Percentiles rank a stretch among this genome's conserved stretches.
Evolutionary conservation across 1,140 invertebrate species (phyloP).

Genomic region (Drosophila teissieri): DNA sequence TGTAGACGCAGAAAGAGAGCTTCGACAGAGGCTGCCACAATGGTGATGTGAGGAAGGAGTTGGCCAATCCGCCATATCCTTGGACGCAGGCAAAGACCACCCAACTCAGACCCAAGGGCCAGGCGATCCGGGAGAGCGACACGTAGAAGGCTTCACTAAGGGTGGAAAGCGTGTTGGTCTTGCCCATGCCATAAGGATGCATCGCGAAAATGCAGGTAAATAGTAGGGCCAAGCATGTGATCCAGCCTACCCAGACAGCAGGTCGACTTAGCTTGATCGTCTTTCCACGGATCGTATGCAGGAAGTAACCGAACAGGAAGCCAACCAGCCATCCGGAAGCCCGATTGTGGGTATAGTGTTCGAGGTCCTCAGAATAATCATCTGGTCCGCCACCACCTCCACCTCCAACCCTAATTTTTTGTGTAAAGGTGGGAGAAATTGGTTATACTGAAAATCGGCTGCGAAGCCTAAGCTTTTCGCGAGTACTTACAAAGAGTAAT

Average conservation of each 20-base stretch:
- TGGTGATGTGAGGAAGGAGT: conserved; percentile 84
- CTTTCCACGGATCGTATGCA: conserved; percentile 55
- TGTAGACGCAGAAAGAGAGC: conserved; percentile 85
- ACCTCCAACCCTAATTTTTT: conserved; percentile 1
- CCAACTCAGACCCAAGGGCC: conserved; percentile 88
- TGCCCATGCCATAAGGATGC: conserved; percentile 70
- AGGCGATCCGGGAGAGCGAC: conserved; percentile 86
- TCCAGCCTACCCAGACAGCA: conserved; percentile 61
- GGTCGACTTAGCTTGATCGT: conserved; percentile 28
- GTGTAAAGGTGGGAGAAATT: too few relatives aligned
- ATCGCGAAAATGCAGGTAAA: conserved; percentile 68
- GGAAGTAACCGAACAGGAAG: conserved; percentile 67
- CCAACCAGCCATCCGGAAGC: conserved; percentile 73
- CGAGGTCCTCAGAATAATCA: conserved; percentile 14
- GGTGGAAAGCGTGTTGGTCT: conserved; percentile 44
- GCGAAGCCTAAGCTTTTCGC: too few relatives aligned
- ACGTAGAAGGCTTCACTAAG: conserved; percentile 87
- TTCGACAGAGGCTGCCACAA: conserved; percentile 85
- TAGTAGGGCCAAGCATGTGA: conserved; percentile 62
- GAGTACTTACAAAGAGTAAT: conserved; percentile 43
- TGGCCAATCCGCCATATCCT: conserved; percentile 87
- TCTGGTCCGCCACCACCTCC: conserved; percentile 13
- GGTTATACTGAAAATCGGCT: too few relatives aligned
- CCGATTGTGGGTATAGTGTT: conserved; percentile 51
- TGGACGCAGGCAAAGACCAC: conserved; percentile 88